Conservation (phyloP, 2,888 invertebrate species). For the Biston betularia region DNA sequence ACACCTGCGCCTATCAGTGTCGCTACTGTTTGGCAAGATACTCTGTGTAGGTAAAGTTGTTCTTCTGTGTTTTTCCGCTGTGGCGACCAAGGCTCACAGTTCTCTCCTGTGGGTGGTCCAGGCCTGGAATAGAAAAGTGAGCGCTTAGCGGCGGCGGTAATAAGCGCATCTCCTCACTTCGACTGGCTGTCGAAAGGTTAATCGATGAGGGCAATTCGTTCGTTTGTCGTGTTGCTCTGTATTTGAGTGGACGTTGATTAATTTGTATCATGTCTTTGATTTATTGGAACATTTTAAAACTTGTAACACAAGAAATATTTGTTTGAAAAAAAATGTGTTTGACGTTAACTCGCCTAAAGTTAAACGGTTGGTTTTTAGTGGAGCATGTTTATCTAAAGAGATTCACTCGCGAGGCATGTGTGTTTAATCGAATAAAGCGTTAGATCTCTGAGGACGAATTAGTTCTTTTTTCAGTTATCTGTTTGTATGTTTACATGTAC, state of each 20-base stretch:
- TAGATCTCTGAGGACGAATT: too few relatives aligned
- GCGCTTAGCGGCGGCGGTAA: constrained; percentile 59
- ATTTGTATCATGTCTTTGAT: constrained; percentile 27
- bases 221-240: constrained; percentile 48
- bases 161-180: constrained; percentile 67
- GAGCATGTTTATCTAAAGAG: too few relatives aligned
- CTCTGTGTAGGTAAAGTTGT: constrained; percentile 3
- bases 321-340: not conserved
- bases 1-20: too few relatives aligned
- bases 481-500: too few relatives aligned
- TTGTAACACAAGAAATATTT: not conserved
- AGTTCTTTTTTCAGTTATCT: too few relatives aligned
- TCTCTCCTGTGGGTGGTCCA: constrained; percentile 65
- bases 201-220: constrained; percentile 54
- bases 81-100: constrained; percentile 10
- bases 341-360: not conserved
- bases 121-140: constrained; percentile 73
- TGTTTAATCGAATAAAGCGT: too few relatives aligned
- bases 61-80: constrained; percentile 22
- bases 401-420: too few relatives aligned
- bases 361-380: too few relatives aligned
- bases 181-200: constrained; percentile 53
- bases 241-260: constrained; percentile 43
- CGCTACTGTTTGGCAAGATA: too few relatives aligned
- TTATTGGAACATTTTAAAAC: constrained; percentile 7